Evolutionary conservation across 1,140 invertebrate species (phyloP).

Genomic region (Orius insidiosus): DNA sequence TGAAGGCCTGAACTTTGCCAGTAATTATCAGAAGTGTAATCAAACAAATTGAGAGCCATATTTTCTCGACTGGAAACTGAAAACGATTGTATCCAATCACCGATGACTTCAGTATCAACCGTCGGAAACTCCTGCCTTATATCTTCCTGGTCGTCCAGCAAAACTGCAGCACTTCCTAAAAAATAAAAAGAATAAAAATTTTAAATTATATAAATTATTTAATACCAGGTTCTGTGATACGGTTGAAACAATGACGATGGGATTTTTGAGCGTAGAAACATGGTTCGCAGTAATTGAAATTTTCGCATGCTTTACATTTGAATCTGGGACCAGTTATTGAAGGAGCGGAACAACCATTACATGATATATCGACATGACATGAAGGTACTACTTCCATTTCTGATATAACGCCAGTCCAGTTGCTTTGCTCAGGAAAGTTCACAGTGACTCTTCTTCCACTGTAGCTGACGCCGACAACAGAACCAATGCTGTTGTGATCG

Average conservation of each 20-base stretch:
- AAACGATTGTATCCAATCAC: conserved; percentile 56
- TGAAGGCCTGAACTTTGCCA: conserved; percentile 68
- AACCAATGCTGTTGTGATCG: conserved; percentile 61
- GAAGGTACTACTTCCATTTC: conserved; percentile 72
- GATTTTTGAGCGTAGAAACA: conserved; percentile 52
- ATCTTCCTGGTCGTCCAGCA: conserved; percentile 51
- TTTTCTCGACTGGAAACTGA: conserved; percentile 62
- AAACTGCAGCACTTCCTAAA: conserved; percentile 37
- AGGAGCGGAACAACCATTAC: conserved; percentile 44
- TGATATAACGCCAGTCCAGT: conserved; percentile 71
- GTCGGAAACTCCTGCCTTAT: conserved; percentile 23
- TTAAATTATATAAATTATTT: too few relatives aligned
- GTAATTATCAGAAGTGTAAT: conserved; percentile 39
- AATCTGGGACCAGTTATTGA: conserved; percentile 50
- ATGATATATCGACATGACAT: conserved; percentile 43
- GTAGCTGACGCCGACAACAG: conserved; percentile 52
- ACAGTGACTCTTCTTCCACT: conserved; percentile 72
- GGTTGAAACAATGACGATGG: conserved; percentile 51
- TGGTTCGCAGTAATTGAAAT: conserved; percentile 58
- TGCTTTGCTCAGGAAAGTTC: conserved; percentile 77
- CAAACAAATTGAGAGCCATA: conserved; percentile 47
- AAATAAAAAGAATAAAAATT: conserved; percentile 2
- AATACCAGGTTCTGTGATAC: conserved; percentile 48
- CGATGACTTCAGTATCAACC: conserved; percentile 22
- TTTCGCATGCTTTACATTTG: conserved; percentile 53